Percentiles rank a stretch among this genome's conserved stretches.
These are phyloP conservation scores for Corythornis cristatus DNA, from an alignment of 2,113 vertebrate genomes.

Conservation along the genomic window DNA sequence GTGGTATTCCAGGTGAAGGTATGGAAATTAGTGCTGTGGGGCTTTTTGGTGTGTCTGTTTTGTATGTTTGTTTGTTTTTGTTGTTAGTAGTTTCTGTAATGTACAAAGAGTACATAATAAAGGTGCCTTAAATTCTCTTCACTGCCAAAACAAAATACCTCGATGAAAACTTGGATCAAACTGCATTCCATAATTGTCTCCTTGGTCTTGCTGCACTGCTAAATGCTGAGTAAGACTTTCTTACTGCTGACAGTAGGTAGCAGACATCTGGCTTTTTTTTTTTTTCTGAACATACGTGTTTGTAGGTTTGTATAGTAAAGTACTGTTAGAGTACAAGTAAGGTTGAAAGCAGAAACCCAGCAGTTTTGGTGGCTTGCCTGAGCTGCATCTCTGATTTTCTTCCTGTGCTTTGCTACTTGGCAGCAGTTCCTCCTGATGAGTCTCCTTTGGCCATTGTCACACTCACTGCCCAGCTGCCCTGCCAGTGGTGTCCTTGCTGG, in stretches of 20 bases:
- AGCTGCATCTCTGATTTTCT: background rate
- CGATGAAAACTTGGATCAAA: background rate
- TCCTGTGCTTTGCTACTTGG: slow-evolving; percentile 15
- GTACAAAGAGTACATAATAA: background rate
- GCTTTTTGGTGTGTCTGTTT: background rate
- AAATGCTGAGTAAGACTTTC: background rate
- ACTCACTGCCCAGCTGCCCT: background rate
- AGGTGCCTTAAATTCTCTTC: background rate
- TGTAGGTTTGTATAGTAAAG: background rate
- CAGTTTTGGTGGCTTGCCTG: background rate
- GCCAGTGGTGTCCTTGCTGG: background rate
- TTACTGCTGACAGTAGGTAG: background rate
- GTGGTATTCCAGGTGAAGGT: background rate
- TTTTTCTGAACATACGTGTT: background rate
- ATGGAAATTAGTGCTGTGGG: background rate
- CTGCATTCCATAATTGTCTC: background rate
- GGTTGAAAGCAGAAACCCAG: background rate
- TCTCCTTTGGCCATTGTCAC: slow-evolving; percentile 10
- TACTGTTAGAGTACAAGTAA: background rate
- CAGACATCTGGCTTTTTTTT: background rate
- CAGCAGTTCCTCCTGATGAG: slow-evolving; percentile 17
- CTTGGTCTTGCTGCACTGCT: background rate
- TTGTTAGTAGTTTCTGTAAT: background rate
- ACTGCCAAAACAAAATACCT: background rate
- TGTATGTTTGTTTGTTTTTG: background rate